These are phyloP conservation scores for Masnerella sp. DNA, from an alignment of 2,888 invertebrate genomes.

Conservation along the genomic window DNA sequence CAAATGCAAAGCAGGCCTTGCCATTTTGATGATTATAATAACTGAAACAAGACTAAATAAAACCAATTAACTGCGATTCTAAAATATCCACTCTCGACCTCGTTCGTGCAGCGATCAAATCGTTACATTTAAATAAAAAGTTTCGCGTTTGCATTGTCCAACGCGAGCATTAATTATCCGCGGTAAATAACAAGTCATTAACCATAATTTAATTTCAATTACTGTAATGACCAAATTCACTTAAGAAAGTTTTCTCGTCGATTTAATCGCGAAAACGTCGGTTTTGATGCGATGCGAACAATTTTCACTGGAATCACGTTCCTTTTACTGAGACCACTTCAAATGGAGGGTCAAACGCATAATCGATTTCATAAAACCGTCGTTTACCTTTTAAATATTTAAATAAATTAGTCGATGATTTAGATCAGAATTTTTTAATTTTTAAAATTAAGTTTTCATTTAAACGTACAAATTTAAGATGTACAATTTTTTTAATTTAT, in stretches of 20 bases:
- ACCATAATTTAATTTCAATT: conserved; percentile 10
- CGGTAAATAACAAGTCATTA: neutral
- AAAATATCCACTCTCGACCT: no score
- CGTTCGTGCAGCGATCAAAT: conserved; percentile 3
- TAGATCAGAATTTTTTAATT: no score
- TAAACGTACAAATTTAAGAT: no score
- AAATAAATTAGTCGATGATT: no score
- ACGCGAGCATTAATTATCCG: conserved; percentile 3
- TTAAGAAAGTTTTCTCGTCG: conserved; percentile 7
- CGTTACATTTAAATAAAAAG: neutral
- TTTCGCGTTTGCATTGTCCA: neutral
- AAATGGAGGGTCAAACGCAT: conserved; percentile 22
- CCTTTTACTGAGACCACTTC: neutral
- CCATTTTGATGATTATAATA: no score
- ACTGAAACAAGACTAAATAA: no score
- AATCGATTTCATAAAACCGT: conserved; percentile 14
- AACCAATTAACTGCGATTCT: no score
- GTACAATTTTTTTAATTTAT: no score
- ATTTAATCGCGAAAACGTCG: conserved; percentile 12
- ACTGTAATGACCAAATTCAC: neutral
- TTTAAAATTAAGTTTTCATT: no score
- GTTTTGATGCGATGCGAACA: neutral
- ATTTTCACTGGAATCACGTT: neutral
- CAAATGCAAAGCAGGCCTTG: no score
- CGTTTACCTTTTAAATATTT: neutral